Conservation (phyloP, 2,888 invertebrate species). For the Drosophila formosana region DNA sequence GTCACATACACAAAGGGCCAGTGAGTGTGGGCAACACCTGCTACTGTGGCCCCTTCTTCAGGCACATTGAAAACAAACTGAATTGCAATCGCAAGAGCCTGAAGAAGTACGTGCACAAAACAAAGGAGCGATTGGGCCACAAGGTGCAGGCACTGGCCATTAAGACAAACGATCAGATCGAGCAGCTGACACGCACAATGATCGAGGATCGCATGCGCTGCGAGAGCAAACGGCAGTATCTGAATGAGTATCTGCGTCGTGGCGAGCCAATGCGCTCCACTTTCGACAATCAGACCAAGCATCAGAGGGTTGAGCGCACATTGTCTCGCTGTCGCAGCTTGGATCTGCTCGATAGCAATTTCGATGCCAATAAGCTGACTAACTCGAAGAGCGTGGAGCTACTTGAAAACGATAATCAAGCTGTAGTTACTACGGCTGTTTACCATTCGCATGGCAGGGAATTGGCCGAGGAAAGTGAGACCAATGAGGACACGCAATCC, state of each 20-base stretch:
- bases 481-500: slow-evolving; percentile 54
- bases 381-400: slow-evolving; percentile 87
- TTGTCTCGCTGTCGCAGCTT: slow-evolving; percentile 90
- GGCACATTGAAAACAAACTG: slow-evolving; percentile 93
- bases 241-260: slow-evolving; percentile 90
- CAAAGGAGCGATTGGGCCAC: slow-evolving; percentile 92
- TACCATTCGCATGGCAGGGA: slow-evolving; percentile 50
- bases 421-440: slow-evolving; percentile 64
- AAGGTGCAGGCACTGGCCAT: slow-evolving; percentile 92
- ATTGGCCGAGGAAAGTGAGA: slow-evolving; percentile 45
- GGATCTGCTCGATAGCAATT: slow-evolving; percentile 87
- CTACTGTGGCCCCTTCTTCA: slow-evolving; percentile 96
- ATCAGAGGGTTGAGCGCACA: slow-evolving; percentile 86
- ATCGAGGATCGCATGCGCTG: slow-evolving; percentile 82
- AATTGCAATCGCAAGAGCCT: slow-evolving; percentile 90
- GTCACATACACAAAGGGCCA: slow-evolving; percentile 97
- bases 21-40: slow-evolving; percentile 97
- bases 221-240: slow-evolving; percentile 88
- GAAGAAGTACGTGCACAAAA: slow-evolving; percentile 88
- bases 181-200: slow-evolving; percentile 87
- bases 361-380: slow-evolving; percentile 66
- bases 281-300: slow-evolving; percentile 85
- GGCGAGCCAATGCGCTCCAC: slow-evolving; percentile 88
- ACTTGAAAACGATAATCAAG: slow-evolving; percentile 79
- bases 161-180: slow-evolving; percentile 90